Evolutionary conservation across 2,113 vertebrate genomes (phyloP).

Genomic region (Seriola aureovittata): DNA sequence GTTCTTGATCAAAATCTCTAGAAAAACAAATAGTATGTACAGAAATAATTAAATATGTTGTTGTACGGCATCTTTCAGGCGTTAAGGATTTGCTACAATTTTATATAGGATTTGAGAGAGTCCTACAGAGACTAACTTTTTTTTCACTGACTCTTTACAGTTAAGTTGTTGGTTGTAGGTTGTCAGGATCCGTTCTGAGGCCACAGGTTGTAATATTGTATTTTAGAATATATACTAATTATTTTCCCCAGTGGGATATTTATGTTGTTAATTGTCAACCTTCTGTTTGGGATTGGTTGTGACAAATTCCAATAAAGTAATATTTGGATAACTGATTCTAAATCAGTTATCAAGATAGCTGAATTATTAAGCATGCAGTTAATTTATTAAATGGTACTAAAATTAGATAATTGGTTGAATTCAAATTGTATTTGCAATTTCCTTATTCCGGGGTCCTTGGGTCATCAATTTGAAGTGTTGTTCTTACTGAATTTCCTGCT

Average conservation of each 20-base stretch:
- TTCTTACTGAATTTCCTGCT: slow-evolving; percentile 4
- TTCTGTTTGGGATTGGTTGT: background rate
- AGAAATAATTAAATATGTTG: background rate
- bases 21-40: background rate
- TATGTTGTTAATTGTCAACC: slow-evolving; percentile 29
- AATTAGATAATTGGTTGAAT: background rate
- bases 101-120: background rate
- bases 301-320: background rate
- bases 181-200: slow-evolving; percentile 71
- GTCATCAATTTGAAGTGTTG: slow-evolving; percentile 13
- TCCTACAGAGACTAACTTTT: background rate
- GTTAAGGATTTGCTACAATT: too few relatives aligned
- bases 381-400: slow-evolving; percentile 28
- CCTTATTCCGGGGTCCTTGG: background rate
- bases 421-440: background rate
- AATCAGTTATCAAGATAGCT: slow-evolving; percentile 3
- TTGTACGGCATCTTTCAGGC: too few relatives aligned
- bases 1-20: too few relatives aligned
- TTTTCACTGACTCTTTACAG: background rate
- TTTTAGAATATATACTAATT: slow-evolving; percentile 34
- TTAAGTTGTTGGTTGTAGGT: background rate
- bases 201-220: slow-evolving; percentile 69
- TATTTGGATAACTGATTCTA: slow-evolving; percentile 23
- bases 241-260: slow-evolving; percentile 15
- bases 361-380: slow-evolving; percentile 47